These are phyloP conservation scores for Notodonta ziczac DNA, from an alignment of 2,888 invertebrate genomes.

Conservation along the genomic window DNA sequence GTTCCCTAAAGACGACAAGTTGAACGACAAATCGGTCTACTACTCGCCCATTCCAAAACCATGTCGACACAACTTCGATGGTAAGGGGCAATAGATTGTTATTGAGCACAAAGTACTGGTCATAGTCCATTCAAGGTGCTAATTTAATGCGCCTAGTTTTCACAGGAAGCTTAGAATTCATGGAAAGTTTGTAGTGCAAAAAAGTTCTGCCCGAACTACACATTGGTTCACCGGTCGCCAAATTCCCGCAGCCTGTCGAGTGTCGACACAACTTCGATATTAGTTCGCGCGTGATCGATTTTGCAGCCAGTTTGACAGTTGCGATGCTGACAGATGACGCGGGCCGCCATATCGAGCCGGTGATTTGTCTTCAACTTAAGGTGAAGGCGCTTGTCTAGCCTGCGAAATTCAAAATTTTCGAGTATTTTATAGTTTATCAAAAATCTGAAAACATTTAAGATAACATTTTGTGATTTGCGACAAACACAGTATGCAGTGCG, in stretches of 20 bases:
- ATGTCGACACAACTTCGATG: neutral
- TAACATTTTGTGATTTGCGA: too few relatives aligned
- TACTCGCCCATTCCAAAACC: constrained; percentile 11
- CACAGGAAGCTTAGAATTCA: neutral
- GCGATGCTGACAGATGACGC: constrained; percentile 81
- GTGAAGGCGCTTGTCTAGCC: too few relatives aligned
- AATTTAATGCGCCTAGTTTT: too few relatives aligned
- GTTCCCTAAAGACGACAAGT: constrained; percentile 43
- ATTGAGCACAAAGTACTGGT: too few relatives aligned
- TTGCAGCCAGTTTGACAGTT: constrained; percentile 79
- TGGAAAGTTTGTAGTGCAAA: neutral
- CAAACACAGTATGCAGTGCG: too few relatives aligned
- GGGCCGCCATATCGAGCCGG: constrained; percentile 70
- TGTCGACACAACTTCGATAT: constrained; percentile 76
- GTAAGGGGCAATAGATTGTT: too few relatives aligned
- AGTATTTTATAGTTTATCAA: too few relatives aligned
- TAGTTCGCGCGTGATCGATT: constrained; percentile 82
- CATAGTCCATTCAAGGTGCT: too few relatives aligned
- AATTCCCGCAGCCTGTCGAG: constrained; percentile 54
- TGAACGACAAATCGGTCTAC: constrained; percentile 15
- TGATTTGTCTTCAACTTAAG: constrained; percentile 80
- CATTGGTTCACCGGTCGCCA: constrained; percentile 45
- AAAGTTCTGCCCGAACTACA: constrained; percentile 15
- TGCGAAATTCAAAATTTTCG: too few relatives aligned
- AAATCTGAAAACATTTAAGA: too few relatives aligned